Evolutionary conservation across 2,888 invertebrate species (phyloP).

Genomic region (Argyra leucocephala): DNA sequence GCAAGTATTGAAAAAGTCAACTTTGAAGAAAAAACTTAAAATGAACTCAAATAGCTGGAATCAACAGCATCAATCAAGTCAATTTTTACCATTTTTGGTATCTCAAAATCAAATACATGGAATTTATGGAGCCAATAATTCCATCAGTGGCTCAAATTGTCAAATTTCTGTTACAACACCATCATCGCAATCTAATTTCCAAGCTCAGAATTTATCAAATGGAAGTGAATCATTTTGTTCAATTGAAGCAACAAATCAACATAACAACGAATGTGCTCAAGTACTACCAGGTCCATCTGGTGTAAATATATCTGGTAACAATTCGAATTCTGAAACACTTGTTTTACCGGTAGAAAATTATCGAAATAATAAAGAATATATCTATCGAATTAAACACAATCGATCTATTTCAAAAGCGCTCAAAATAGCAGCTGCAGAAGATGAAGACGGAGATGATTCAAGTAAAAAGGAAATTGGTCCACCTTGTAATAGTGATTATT

Average conservation of each 20-base stretch:
- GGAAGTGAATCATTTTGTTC: background rate
- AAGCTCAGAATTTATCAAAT: background rate
- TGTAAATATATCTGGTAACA: background rate
- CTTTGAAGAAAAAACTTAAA: too few relatives aligned
- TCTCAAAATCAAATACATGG: background rate
- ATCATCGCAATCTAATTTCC: background rate
- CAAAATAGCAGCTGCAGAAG: background rate
- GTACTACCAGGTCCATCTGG: background rate
- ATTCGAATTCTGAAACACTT: background rate
- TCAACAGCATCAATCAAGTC: background rate
- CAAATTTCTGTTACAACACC: background rate
- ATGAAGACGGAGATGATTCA: background rate
- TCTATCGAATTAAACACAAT: background rate
- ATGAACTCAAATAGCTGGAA: background rate
- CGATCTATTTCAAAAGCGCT: background rate
- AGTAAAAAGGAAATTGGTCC: background rate
- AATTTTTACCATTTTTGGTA: background rate
- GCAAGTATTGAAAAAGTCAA: too few relatives aligned
- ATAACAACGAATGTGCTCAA: background rate
- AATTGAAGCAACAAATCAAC: background rate
- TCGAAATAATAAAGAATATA: background rate
- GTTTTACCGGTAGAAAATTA: background rate
- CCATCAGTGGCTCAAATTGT: background rate
- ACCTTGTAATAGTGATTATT: background rate
- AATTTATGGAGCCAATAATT: background rate